Evolutionary conservation across 92 coral and sea anemone species (phyloP), one percentile per base, ranked within the genome.

Genomic region (Epizoanthus ramosus): DNA sequence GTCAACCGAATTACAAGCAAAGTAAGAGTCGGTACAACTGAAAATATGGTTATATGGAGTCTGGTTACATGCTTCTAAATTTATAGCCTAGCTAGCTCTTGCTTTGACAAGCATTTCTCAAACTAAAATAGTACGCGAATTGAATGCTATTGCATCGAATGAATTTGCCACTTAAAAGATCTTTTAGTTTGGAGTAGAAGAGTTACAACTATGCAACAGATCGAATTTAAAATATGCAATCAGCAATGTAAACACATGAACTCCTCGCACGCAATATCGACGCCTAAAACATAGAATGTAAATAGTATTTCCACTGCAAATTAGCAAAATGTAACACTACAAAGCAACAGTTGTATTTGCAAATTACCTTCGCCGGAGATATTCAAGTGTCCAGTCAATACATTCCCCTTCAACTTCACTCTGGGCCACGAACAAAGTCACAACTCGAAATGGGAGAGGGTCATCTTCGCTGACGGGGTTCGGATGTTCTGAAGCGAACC

Each of bases 371-470:
- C 83, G 88, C 4, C 81, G 81, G 33, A 94, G 88, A 87, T 91
- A 97, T 77, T 94, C 93, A 45, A 90, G 73, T 39, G 91, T 83
- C 92, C 95, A 92, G 16, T 87, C 94, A 23, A 92, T 89, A 68
- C 94, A 85, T 63, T 94, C 91, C 19, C 98, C 99, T 60, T 87
- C 82, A 0, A 97, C n/a, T 74, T 97, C 99, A 39, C 80, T 87
- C 50, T 71, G 75, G 43, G 91, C 83, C 63, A 91, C 88, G 45
- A 67, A 72, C 19, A 85, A 68, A 35, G 94, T 87, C 45, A 70
- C 85, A 13, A 91, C 91, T 72, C 95, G 90, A 21, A 86, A 25
- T 57, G 99, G 99, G 4, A 95, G 80, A 8, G 83, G 67, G 43
- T 92, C 97, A 64, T 74, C 87, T 23, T 88, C 97, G 3, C 85